Percentiles rank a stretch among this genome's conserved stretches.
phyloP scores from a whole-genome alignment of 2,888 invertebrate species.

The Disparrhopalites patrizii region DNA sequence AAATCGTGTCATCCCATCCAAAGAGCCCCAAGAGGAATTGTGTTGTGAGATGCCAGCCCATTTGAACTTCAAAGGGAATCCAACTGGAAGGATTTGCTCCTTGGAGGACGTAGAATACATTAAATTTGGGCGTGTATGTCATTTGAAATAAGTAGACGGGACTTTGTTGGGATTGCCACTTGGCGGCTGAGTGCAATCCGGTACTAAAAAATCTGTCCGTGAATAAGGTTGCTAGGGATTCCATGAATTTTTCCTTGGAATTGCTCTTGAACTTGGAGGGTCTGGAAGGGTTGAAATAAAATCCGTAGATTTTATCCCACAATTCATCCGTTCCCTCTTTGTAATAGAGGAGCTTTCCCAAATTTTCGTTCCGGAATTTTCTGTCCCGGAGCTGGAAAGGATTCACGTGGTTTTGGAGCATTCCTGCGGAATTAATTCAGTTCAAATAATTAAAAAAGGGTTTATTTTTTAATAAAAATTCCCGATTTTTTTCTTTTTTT shows the following conservation, averaged over 20 bases:
- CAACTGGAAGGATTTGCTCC: neutral
- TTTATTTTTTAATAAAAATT: too few relatives aligned
- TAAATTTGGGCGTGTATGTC: neutral
- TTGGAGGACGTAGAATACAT: neutral
- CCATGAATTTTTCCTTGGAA: neutral
- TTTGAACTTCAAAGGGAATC: conserved; percentile 10
- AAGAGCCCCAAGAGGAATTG: neutral
- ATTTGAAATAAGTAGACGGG: neutral
- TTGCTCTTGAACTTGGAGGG: neutral
- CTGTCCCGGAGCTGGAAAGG: neutral
- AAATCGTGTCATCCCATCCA: neutral
- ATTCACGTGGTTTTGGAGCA: neutral
- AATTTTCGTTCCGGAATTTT: neutral
- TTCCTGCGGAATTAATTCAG: neutral
- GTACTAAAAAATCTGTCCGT: neutral
- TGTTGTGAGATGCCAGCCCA: neutral
- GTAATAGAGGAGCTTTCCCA: neutral
- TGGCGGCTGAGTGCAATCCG: neutral
- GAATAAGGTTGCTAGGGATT: neutral
- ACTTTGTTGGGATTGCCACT: neutral
- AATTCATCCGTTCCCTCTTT: neutral
- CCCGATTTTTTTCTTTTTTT: too few relatives aligned
- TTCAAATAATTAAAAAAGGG: neutral
- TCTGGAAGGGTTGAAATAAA: neutral
- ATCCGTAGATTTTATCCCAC: neutral